These are phyloP conservation scores for Typhlichthys subterraneus DNA, from an alignment of 2,797 vertebrate genomes.

Conservation along the genomic window DNA sequence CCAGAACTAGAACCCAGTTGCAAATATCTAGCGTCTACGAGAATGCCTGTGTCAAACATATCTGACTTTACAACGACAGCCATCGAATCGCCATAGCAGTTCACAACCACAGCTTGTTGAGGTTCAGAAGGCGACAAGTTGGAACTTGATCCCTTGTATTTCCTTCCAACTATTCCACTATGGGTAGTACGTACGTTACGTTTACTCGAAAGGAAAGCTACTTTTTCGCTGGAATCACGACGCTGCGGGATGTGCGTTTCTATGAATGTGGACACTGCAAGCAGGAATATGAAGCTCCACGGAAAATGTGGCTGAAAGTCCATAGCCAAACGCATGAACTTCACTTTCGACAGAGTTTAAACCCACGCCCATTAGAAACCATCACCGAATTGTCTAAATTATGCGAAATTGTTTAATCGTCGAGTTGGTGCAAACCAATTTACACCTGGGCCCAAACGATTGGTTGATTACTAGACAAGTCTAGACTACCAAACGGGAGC, in stretches of 20 bases:
- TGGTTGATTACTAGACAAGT: neutral
- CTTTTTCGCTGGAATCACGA: neutral
- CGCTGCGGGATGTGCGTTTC: slow-evolving; percentile 1
- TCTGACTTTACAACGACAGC: slow-evolving; percentile 66
- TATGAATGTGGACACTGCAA: slow-evolving; percentile 10
- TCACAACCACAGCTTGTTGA: slow-evolving; percentile 35
- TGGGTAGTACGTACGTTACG: neutral
- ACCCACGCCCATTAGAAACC: slow-evolving; percentile 23
- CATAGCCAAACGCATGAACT: slow-evolving; percentile 35
- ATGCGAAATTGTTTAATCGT: slow-evolving; percentile 15
- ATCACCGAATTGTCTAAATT: neutral
- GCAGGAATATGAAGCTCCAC: slow-evolving; percentile 23
- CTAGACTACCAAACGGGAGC: too few relatives aligned
- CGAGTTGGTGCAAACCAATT: neutral
- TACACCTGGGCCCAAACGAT: neutral
- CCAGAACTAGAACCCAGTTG: slow-evolving; percentile 36
- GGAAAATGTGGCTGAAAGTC: neutral
- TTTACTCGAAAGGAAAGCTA: neutral
- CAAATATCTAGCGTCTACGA: slow-evolving; percentile 54
- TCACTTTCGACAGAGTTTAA: slow-evolving; percentile 9
- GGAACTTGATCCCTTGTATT: slow-evolving; percentile 3
- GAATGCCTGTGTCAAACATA: slow-evolving; percentile 55
- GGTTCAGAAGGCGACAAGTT: neutral
- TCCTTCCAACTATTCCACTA: neutral
- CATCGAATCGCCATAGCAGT: slow-evolving; percentile 59